Percentiles rank a stretch among this genome's conserved stretches.
These are phyloP conservation scores for Trididemnum clinides DNA, from an alignment of 23 tunicate species.

Conservation along the genomic window DNA sequence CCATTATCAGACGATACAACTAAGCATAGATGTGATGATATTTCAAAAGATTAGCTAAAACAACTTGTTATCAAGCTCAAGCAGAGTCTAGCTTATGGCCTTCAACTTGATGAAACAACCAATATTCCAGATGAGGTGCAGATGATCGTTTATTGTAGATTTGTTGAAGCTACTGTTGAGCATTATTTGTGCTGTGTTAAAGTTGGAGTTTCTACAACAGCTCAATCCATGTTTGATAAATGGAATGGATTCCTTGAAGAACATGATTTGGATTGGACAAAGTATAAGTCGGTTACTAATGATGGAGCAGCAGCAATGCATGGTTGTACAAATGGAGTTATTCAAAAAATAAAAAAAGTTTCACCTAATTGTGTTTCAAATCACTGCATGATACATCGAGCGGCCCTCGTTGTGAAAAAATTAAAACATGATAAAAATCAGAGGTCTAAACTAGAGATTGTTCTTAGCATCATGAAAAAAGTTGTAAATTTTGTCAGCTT, in stretches of 20 bases:
- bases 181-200: too few relatives aligned
- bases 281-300: neutral
- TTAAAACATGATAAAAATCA: neutral
- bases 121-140: slow-evolving; percentile 44
- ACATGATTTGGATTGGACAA: neutral
- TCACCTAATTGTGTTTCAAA: slow-evolving; percentile 16
- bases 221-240: neutral
- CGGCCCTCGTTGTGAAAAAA: too few relatives aligned
- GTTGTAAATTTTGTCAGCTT: slow-evolving; percentile 35
- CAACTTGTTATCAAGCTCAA: slow-evolving; percentile 15
- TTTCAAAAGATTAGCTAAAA: slow-evolving; percentile 20
- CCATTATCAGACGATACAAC: too few relatives aligned
- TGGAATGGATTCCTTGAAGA: neutral
- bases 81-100: slow-evolving; percentile 17
- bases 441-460: slow-evolving; percentile 19
- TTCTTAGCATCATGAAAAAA: neutral
- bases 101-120: slow-evolving; percentile 65
- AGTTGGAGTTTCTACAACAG: neutral
- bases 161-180: too few relatives aligned
- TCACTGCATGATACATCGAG: slow-evolving; percentile 33
- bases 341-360: too few relatives aligned
- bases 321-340: too few relatives aligned
- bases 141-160: slow-evolving; percentile 47
- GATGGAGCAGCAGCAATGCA: slow-evolving; percentile 31
- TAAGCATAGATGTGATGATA: slow-evolving; percentile 7